Evolutionary conservation across 2,113 vertebrate genomes (phyloP).

Genomic region (Perca flavescens): DNA sequence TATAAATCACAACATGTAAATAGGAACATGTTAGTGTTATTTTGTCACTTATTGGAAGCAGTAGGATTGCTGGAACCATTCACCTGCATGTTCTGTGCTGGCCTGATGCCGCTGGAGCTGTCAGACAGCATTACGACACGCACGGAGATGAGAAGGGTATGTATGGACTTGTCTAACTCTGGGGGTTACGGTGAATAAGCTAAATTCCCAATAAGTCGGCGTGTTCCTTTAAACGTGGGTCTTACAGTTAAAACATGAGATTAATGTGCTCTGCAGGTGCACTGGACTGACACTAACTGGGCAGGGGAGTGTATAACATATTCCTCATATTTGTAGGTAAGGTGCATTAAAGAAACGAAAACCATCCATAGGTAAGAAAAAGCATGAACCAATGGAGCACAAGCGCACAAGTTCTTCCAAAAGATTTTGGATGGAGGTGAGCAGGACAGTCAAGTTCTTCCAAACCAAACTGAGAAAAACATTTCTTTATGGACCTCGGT

Average conservation of each 20-base stretch:
- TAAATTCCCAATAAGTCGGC: no score
- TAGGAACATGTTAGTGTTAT: no score
- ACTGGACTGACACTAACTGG: background rate
- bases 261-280: background rate
- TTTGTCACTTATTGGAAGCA: no score
- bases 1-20: no score
- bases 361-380: no score
- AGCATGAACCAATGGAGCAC: background rate
- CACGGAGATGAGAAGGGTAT: no score
- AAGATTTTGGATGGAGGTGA: background rate
- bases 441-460: background rate
- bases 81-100: no score
- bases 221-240: background rate
- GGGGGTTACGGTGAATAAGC: no score
- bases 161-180: no score
- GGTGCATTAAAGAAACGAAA: background rate
- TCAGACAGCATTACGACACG: no score
- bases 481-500: background rate
- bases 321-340: background rate
- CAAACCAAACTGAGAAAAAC: background rate
- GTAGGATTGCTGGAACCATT: no score
- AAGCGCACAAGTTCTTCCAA: background rate
- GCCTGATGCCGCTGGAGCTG: no score
- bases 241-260: background rate
- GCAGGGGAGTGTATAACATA: background rate